Base-by-base conservation (phyloP, 2,888 invertebrate species). In the Lasioglossum marginatum region DNA sequence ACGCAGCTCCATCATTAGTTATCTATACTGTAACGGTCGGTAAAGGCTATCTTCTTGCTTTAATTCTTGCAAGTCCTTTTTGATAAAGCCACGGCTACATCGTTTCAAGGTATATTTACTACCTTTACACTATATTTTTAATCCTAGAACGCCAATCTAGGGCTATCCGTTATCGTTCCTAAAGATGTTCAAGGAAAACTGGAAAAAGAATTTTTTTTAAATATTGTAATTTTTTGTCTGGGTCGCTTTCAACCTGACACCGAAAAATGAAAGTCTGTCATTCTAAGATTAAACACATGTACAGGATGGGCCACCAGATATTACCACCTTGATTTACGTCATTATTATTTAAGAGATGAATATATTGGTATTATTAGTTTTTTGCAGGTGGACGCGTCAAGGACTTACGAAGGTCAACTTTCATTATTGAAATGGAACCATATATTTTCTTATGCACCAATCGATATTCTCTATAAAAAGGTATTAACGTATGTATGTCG, bases 21-120 rank as follows among this genome's bases (percentile, higher is more conserved):
- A 57, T 4, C 57, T n/a, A 57, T 57, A 57, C 57, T 57, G n/a
- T n/a, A 57, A 4, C n/a, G 23, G 57, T 4, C 57, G 12, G 57
- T 57, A 57, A n/a, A 57, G n/a, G n/a, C 57, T 10, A 57, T 57
- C 57, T 57, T 12, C 12, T 57, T 57, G n/a, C 57, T 57, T 57
- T 57, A 57, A 57, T 57, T 57, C 57, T 57, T 57, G 57, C n/a
- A 10, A n/a, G 57, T n/a, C n/a, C 57, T 57, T 57, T 57, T 57
- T 57, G 12, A n/a, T 57, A n/a, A 57, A n/a, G n/a, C 57, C n/a
- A 57, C n/a, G 57, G 57, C 1, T n/a, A 4, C 1, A 57, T 57
- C 57, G n/a, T 57, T n/a, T 10, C 16, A 63, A 14, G 27, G 14
- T 63, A 27, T 31, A 60, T 60, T 60, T 60, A 27, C 60, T 27